Percentiles rank a stretch among this genome's conserved stretches.
phyloP scores from a whole-genome alignment of 2,888 invertebrate genomes.

The Euproctis similis region DNA sequence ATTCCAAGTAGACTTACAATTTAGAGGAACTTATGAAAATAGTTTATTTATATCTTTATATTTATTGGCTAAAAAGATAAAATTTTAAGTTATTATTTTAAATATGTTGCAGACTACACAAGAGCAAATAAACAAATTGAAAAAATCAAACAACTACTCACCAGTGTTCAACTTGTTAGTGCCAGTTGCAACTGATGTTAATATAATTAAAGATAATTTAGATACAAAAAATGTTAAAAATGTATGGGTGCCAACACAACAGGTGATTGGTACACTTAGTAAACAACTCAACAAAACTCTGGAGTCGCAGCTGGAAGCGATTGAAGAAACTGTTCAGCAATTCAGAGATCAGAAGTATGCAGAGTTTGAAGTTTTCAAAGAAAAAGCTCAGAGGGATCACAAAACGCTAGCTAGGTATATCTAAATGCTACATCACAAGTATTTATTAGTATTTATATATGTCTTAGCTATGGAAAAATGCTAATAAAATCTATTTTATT shows the following conservation, averaged over 20 bases:
- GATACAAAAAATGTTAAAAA: conserved; percentile 54
- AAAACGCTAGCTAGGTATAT: conserved; percentile 79
- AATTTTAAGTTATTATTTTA: conserved; percentile 6
- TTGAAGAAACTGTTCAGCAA: conserved; percentile 84
- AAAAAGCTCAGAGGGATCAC: conserved; percentile 83
- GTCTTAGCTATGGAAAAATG: no score
- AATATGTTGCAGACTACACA: conserved; percentile 69
- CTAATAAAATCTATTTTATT: no score
- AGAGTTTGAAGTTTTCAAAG: conserved; percentile 82
- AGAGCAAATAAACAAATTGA: conserved; percentile 77
- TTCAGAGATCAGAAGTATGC: conserved; percentile 86
- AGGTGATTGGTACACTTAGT: conserved; percentile 77
- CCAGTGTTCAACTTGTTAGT: conserved; percentile 82
- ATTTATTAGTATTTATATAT: no score
- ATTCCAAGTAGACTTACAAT: neutral
- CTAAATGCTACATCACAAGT: no score
- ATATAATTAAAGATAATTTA: conserved; percentile 68
- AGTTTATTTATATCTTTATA: no score
- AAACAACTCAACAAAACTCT: conserved; percentile 81
- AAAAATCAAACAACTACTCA: conserved; percentile 80
- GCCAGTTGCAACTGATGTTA: conserved; percentile 67
- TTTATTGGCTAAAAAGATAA: neutral
- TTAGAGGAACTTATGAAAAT: neutral
- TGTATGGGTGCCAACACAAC: conserved; percentile 65
- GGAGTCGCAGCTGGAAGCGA: conserved; percentile 80